phyloP scores from a whole-genome alignment of 1,140 invertebrate genomes.

The Temnothorax longispinosus region DNA sequence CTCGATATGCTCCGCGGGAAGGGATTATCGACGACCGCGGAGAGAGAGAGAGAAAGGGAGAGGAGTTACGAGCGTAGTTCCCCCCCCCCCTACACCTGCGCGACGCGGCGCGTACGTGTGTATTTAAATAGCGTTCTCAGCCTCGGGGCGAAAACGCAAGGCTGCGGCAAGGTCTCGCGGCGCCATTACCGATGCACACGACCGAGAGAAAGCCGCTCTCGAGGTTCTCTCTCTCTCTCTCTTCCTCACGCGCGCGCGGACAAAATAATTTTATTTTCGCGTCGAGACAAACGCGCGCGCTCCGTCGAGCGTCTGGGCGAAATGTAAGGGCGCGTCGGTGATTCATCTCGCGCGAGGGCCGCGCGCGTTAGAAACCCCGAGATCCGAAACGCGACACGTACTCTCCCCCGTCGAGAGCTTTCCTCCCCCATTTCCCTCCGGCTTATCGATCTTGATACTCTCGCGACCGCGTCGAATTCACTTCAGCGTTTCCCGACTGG shows the following conservation, averaged over 20 bases:
- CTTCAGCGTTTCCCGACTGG: not conserved
- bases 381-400: not conserved
- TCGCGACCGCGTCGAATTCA: not conserved
- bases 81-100: not conserved
- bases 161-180: slow-evolving; percentile 76
- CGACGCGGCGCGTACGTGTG: slow-evolving; percentile 11
- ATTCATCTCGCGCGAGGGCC: not conserved
- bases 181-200: slow-evolving; percentile 63
- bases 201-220: slow-evolving; percentile 65
- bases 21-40: not conserved
- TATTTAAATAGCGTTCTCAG: slow-evolving; percentile 74
- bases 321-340: slow-evolving; percentile 5
- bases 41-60: slow-evolving; percentile 5
- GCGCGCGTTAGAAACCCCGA: not conserved
- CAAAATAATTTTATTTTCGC: slow-evolving; percentile 17
- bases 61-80: slow-evolving; percentile 3
- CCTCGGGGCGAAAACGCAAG: slow-evolving; percentile 77
- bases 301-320: not conserved
- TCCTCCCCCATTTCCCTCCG: not conserved
- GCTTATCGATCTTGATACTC: not conserved
- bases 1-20: slow-evolving; percentile 17
- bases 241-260: not conserved
- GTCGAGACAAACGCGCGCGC: not conserved
- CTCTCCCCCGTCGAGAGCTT: not conserved
- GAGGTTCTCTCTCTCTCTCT: not conserved